Conservation (phyloP, 2,797 vertebrate genomes). For the Cygnus olor region DNA sequence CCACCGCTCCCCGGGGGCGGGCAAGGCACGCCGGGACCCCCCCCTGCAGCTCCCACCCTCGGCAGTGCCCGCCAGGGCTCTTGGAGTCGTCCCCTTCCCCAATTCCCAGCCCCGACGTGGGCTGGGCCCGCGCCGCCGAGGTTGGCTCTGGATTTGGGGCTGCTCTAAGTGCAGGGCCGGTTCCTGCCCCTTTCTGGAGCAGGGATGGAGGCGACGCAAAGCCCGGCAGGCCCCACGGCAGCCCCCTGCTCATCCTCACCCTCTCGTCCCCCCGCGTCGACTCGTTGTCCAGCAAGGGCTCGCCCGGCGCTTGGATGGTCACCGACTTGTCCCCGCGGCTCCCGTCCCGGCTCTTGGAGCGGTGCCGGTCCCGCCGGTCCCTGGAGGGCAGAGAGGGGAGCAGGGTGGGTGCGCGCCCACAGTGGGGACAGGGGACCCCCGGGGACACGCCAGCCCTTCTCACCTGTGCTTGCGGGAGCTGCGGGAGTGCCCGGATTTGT, state of each 20-base stretch:
- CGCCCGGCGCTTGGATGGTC: conserved; percentile 90
- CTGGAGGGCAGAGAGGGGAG: conserved; percentile 55
- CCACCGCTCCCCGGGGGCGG: not conserved
- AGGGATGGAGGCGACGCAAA: not conserved
- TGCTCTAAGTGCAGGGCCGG: not conserved
- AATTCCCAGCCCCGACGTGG: too few species aligned
- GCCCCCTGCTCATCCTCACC: conserved; percentile 75
- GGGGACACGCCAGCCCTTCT: rapidly evolving
- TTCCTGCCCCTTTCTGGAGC: not conserved
- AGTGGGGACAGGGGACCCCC: rapidly evolving
- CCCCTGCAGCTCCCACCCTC: not conserved
- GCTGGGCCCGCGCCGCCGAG: not conserved
- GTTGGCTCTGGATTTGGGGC: not conserved
- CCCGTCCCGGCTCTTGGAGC: conserved; percentile 89
- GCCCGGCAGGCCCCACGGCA: not conserved
- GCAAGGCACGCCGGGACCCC: not conserved
- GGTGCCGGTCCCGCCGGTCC: conserved; percentile 89
- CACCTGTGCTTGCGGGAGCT: conserved; percentile 93
- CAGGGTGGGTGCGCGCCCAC: rapidly evolving
- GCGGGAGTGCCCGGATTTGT: conserved; percentile 91
- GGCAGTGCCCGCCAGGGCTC: not conserved
- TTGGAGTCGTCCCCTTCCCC: too few species aligned
- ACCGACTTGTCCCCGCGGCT: conserved; percentile 90
- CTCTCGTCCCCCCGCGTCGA: conserved; percentile 90
- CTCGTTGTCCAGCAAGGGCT: conserved; percentile 88